Evolutionary conservation across 2,888 invertebrate genomes (phyloP).

Genomic region (Spicauda simplicius): DNA sequence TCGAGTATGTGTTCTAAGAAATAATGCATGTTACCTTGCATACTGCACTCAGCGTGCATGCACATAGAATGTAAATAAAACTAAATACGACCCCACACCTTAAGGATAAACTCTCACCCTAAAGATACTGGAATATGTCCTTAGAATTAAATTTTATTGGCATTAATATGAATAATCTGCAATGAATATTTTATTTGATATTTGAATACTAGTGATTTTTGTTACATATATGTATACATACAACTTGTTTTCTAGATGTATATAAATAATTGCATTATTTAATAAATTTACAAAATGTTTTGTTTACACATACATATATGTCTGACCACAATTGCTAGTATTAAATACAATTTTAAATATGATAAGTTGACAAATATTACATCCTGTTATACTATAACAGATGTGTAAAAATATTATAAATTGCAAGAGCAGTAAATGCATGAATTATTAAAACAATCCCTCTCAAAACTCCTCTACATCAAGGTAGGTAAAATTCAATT

Average conservation of each 20-base stretch:
- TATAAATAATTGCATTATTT: too few relatives aligned
- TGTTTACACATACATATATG: neutral
- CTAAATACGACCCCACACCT: conserved; percentile 37
- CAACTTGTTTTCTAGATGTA: neutral
- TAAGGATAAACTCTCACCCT: conserved; percentile 33
- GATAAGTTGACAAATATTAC: conserved; percentile 9
- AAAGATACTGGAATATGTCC: conserved; percentile 28
- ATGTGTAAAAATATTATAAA: conserved; percentile 25
- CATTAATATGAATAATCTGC: conserved; percentile 28
- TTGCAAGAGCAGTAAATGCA: conserved; percentile 34
- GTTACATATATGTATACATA: neutral
- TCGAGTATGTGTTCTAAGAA: conserved; percentile 82
- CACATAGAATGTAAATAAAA: conserved; percentile 73
- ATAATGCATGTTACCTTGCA: conserved; percentile 81
- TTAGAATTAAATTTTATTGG: conserved; percentile 35
- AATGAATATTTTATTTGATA: conserved; percentile 2
- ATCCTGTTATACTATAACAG: conserved; percentile 18
- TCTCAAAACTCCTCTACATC: conserved; percentile 34
- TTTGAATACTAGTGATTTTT: conserved; percentile 10
- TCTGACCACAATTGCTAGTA: conserved; percentile 9
- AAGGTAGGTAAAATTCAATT: conserved; percentile 53
- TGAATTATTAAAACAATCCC: conserved; percentile 27
- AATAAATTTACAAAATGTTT: neutral
- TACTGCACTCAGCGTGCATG: conserved; percentile 80
- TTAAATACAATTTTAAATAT: conserved; percentile 6